Evolutionary conservation across 2,888 invertebrate species (phyloP).

Genomic region (Griposia aprilina): DNA sequence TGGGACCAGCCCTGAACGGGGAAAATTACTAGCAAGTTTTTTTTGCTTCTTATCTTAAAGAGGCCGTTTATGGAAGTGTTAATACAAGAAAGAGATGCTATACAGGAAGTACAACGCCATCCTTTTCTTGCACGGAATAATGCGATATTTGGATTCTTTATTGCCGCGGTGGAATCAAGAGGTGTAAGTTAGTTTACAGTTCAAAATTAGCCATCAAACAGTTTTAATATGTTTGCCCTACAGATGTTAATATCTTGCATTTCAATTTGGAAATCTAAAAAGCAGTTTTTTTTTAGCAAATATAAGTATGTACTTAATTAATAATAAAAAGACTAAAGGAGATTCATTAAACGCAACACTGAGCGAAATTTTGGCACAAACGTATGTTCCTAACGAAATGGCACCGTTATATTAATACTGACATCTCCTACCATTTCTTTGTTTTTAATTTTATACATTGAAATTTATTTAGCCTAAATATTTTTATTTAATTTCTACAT

Average conservation of each 20-base stretch:
- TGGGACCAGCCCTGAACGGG: conserved; percentile 41
- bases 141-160: neutral
- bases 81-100: neutral
- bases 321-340: conserved; percentile 23
- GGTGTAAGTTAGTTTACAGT: neutral
- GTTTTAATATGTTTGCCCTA: neutral
- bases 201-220: neutral
- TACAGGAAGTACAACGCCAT: neutral
- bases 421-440: conserved; percentile 63
- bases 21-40: neutral
- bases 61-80: neutral
- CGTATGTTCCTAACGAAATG: conserved; percentile 69
- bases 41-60: neutral
- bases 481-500: conserved; percentile 34
- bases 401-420: conserved; percentile 74
- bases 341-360: conserved; percentile 53
- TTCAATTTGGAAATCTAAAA: conserved; percentile 11
- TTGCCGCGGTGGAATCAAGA: conserved; percentile 3
- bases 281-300: conserved; percentile 22
- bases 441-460: conserved; percentile 33
- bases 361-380: conserved; percentile 75
- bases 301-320: conserved; percentile 27
- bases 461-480: conserved; percentile 40
- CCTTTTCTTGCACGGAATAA: neutral
- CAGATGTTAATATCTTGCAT: too few species aligned